A percentile compares a stretch with the other conserved stretches of the same genome.
These are phyloP conservation scores for Philypnodon macrostomus DNA, from an alignment of 2,797 vertebrate species.

Conservation along the genomic window DNA sequence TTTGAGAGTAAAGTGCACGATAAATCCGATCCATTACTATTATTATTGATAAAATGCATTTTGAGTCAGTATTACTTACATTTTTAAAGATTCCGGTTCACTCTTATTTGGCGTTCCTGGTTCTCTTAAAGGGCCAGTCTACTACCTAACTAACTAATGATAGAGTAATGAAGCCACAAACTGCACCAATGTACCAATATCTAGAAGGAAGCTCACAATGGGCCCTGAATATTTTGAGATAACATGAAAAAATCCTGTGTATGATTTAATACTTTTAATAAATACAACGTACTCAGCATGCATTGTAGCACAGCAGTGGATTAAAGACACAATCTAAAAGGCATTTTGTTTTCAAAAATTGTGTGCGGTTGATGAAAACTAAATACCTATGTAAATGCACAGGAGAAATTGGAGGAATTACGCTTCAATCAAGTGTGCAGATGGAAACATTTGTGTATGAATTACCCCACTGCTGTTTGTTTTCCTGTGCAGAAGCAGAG, in stretches of 20 bases:
- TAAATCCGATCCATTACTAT: too few relatives aligned
- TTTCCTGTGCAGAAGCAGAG: conserved; percentile 33
- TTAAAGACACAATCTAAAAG: conserved; percentile 11
- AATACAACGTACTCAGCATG: conserved; percentile 8
- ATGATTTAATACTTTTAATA: not conserved
- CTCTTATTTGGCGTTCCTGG: too few relatives aligned
- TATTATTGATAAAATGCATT: too few relatives aligned
- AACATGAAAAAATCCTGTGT: not conserved
- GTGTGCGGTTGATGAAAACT: conserved; percentile 18
- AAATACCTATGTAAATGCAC: conserved; percentile 31
- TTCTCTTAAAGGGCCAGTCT: too few relatives aligned
- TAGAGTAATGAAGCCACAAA: too few relatives aligned
- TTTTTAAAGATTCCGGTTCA: too few relatives aligned
- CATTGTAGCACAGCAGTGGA: conserved; percentile 4
- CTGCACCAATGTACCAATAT: too few relatives aligned
- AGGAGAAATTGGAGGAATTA: conserved; percentile 14
- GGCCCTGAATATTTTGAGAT: too few relatives aligned
- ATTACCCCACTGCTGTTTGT: conserved; percentile 35
- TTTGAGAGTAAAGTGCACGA: too few relatives aligned
- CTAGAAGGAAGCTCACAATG: too few relatives aligned
- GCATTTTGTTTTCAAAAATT: conserved; percentile 18
- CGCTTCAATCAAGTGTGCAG: conserved; percentile 23
- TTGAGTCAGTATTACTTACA: too few relatives aligned
- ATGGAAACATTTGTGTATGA: conserved; percentile 43
- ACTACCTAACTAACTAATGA: too few relatives aligned